Percentiles rank a stretch among this genome's conserved stretches.
Conservation (phyloP, 2,888 invertebrate species). For the Chorisops tibialis region DNA sequence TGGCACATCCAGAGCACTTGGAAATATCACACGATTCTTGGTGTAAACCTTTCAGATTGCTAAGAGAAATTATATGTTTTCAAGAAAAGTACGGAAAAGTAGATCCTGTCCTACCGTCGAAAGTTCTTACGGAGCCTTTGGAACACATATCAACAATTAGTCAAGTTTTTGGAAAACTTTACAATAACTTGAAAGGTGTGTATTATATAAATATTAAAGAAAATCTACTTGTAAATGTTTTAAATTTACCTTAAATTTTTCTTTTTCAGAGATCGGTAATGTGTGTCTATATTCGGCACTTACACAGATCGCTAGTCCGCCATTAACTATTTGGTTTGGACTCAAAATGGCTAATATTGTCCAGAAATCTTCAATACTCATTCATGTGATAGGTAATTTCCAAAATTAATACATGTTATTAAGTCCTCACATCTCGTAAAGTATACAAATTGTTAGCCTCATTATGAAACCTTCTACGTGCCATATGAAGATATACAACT, state of each 20-base stretch:
- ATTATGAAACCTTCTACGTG: no score
- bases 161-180: slow-evolving; percentile 28
- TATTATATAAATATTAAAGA: neutral
- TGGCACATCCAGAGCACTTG: slow-evolving; percentile 55
- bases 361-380: slow-evolving; percentile 39
- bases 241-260: no score
- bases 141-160: slow-evolving; percentile 16
- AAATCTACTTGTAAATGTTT: no score
- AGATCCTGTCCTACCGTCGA: slow-evolving; percentile 59
- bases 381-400: slow-evolving; percentile 45
- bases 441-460: no score
- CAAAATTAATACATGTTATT: no score
- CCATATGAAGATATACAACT: neutral
- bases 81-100: slow-evolving; percentile 60
- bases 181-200: slow-evolving; percentile 27
- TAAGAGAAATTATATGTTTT: slow-evolving; percentile 58
- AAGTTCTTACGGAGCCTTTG: slow-evolving; percentile 43
- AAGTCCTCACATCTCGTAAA: no score
- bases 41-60: slow-evolving; percentile 63
- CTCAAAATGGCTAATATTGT: slow-evolving; percentile 51
- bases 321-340: slow-evolving; percentile 61
- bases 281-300: slow-evolving; percentile 62
- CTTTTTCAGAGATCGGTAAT: slow-evolving; percentile 46
- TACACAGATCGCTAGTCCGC: slow-evolving; percentile 64
- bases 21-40: slow-evolving; percentile 57